A percentile compares a stretch with the other conserved stretches of the same genome.
phyloP scores from a whole-genome alignment of 2,888 invertebrate genomes.

The Caenorhabditis virilis region DNA sequence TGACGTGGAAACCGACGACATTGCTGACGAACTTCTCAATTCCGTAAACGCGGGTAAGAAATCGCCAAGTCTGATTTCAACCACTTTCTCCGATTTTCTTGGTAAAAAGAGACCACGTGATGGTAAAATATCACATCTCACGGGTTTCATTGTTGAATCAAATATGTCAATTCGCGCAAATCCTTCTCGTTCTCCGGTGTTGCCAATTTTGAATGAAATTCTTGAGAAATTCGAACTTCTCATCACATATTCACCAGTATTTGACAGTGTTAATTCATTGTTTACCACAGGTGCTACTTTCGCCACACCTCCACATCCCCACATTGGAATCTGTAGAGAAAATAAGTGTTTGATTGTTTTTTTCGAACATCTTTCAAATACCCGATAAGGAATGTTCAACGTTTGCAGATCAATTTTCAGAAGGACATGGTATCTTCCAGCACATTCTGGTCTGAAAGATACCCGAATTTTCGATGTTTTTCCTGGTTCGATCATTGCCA shows the following conservation, averaged over 20 bases:
- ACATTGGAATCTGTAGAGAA: neutral
- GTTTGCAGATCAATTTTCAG: neutral
- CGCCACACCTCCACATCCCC: conserved; percentile 5
- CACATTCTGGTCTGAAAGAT: neutral
- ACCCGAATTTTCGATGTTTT: neutral
- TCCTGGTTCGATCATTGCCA: neutral
- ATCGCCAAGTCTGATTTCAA: neutral
- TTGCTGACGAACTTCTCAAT: neutral
- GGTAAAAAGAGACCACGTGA: neutral
- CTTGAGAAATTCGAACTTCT: conserved; percentile 4
- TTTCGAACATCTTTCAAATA: neutral
- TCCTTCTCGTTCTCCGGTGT: conserved; percentile 1
- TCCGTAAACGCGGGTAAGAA: neutral
- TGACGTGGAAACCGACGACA: neutral
- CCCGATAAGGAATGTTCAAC: neutral
- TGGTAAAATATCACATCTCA: neutral
- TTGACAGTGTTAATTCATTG: neutral
- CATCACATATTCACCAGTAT: neutral
- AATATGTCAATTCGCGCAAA: neutral
- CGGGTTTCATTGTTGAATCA: conserved; percentile 3
- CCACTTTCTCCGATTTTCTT: neutral
- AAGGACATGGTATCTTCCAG: conserved; percentile 5
- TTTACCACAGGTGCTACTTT: neutral
- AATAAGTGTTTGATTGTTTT: neutral
- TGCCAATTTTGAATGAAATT: neutral